phyloP scores from a whole-genome alignment of 2,888 invertebrate genomes.

The Limnephilus rhombicus region DNA sequence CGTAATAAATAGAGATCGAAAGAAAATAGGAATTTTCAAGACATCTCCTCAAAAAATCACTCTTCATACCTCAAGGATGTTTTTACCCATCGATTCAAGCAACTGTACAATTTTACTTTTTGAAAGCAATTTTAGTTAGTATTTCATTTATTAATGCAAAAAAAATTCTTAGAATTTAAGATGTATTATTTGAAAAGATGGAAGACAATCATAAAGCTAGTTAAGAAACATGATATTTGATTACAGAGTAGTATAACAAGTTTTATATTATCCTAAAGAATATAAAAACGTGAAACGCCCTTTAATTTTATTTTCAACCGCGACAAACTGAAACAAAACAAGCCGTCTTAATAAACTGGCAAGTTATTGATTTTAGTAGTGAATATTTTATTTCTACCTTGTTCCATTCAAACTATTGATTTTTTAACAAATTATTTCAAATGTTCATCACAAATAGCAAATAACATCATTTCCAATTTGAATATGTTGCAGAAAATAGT shows the following conservation, averaged over 20 bases:
- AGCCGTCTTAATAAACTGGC: neutral
- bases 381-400: neutral
- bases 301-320: neutral
- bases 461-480: neutral
- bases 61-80: neutral
- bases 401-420: neutral
- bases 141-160: neutral
- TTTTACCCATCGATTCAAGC: neutral
- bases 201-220: neutral
- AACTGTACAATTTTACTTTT: neutral
- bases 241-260: neutral
- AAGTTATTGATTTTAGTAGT: neutral
- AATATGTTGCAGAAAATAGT: no score
- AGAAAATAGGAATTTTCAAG: neutral
- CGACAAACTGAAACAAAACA: neutral
- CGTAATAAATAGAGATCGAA: neutral
- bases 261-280: neutral
- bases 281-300: neutral
- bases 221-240: neutral
- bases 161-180: neutral
- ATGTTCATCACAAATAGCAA: neutral
- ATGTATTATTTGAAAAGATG: neutral
- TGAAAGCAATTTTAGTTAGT: no score
- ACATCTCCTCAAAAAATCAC: neutral
- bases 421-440: neutral